Evolutionary conservation across 2,888 invertebrate species (phyloP).

Genomic region (Diabrotica balteata): DNA sequence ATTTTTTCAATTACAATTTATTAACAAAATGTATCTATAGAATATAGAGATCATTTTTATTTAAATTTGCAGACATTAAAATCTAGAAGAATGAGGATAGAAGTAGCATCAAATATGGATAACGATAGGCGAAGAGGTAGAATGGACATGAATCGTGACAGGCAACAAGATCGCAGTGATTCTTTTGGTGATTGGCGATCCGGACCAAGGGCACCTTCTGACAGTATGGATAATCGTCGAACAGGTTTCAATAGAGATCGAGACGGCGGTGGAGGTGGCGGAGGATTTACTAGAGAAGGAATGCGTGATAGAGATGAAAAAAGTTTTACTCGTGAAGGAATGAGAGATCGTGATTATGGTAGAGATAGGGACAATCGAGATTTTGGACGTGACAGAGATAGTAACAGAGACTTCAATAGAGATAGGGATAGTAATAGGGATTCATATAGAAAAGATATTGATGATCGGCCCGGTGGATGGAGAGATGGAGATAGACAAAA

Average conservation of each 20-base stretch:
- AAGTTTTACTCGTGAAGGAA: constrained; percentile 48
- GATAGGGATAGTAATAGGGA: constrained; percentile 50
- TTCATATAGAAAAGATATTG: constrained; percentile 30
- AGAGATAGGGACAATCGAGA: constrained; percentile 52
- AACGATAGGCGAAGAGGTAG: constrained; percentile 70
- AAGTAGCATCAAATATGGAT: constrained; percentile 77
- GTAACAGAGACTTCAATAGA: constrained; percentile 53
- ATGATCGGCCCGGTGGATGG: constrained; percentile 45
- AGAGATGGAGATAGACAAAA: constrained; percentile 53
- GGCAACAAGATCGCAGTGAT: constrained; percentile 68
- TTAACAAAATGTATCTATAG: not conserved
- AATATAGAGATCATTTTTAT: constrained; percentile 9
- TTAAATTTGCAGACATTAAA: constrained; percentile 69
- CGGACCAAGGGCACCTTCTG: constrained; percentile 64
- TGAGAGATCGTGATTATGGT: constrained; percentile 37
- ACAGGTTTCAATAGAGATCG: constrained; percentile 49
- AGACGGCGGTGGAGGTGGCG: constrained; percentile 44
- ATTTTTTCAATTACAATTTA: too few species aligned
- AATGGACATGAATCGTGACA: constrained; percentile 63
- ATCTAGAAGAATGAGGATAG: constrained; percentile 79
- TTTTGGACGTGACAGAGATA: constrained; percentile 26
- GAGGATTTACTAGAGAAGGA: constrained; percentile 36
- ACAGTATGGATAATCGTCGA: constrained; percentile 32
- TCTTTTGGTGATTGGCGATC: constrained; percentile 81
- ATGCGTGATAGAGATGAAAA: constrained; percentile 49